Percentiles rank a stretch among this genome's conserved stretches.
Conservation (phyloP, 2,113 vertebrate species). For the Burhinus oedicnemus region DNA sequence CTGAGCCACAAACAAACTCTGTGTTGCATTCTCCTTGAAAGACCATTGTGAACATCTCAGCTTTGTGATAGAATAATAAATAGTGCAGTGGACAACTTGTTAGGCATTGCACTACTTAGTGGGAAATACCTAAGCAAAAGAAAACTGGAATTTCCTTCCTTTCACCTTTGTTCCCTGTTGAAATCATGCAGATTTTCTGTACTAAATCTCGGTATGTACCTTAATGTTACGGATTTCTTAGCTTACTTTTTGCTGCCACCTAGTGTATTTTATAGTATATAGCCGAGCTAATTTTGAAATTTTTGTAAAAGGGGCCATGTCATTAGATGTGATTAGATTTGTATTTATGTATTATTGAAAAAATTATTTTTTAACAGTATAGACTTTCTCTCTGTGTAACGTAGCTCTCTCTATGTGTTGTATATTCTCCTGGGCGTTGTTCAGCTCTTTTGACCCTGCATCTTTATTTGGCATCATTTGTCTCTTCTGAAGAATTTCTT, state of each 20-base stretch:
- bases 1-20: neutral
- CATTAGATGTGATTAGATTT: neutral
- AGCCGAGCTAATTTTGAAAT: neutral
- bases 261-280: slow-evolving; percentile 34
- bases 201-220: neutral
- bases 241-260: slow-evolving; percentile 78
- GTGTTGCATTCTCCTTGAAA: neutral
- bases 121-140: slow-evolving; percentile 10
- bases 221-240: neutral
- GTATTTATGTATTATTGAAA: neutral
- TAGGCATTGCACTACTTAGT: neutral
- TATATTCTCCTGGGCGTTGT: neutral
- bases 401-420: neutral
- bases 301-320: neutral
- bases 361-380: neutral
- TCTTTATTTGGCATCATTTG: neutral
- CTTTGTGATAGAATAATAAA: neutral
- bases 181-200: neutral
- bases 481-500: neutral
- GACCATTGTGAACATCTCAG: neutral
- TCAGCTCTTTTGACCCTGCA: neutral
- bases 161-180: neutral
- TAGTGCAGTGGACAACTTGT: neutral
- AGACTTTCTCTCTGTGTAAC: neutral
- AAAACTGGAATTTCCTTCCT: slow-evolving; percentile 16